These are phyloP conservation scores for Cotesia typhae DNA, from an alignment of 1,140 invertebrate species.

Conservation along the genomic window DNA sequence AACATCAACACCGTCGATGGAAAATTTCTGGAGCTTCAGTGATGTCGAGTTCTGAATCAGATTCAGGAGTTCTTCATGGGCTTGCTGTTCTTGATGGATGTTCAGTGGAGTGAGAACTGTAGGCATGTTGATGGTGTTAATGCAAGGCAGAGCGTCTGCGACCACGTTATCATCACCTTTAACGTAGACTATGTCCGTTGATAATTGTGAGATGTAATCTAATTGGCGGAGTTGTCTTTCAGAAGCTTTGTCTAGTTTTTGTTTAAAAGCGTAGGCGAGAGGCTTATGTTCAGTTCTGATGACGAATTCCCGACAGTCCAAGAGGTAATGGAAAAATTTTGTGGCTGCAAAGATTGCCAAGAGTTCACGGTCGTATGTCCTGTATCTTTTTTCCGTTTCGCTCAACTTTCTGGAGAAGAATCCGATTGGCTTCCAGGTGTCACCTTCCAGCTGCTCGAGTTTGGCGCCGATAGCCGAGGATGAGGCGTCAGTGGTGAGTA, in stretches of 20 bases:
- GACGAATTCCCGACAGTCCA: constrained; percentile 6
- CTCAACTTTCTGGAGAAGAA: constrained; percentile 45
- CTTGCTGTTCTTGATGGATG: no score
- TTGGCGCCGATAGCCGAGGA: constrained; percentile 34
- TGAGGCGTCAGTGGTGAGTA: constrained; percentile 5
- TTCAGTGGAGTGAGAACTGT: no score
- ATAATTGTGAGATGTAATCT: constrained; percentile 47
- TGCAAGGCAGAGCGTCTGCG: no score
- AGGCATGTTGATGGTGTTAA: no score
- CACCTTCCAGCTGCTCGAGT: constrained; percentile 32
- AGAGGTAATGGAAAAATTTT: constrained; percentile 37
- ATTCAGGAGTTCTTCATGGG: no score
- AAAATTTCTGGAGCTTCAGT: no score
- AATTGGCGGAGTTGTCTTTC: constrained; percentile 39
- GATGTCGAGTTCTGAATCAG: no score
- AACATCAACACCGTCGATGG: no score
- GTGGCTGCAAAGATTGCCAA: constrained; percentile 41
- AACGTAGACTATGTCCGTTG: constrained; percentile 38
- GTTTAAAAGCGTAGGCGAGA: neutral
- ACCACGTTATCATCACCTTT: no score
- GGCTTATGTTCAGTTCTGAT: constrained; percentile 42
- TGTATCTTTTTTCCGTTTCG: constrained; percentile 33
- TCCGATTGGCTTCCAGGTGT: constrained; percentile 41
- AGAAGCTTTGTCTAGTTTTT: constrained; percentile 24
- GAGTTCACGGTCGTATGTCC: constrained; percentile 48